Evolutionary conservation across 2,888 invertebrate genomes (phyloP), one percentile per base, ranked within the genome.

Genomic region (Gibbula magus): DNA sequence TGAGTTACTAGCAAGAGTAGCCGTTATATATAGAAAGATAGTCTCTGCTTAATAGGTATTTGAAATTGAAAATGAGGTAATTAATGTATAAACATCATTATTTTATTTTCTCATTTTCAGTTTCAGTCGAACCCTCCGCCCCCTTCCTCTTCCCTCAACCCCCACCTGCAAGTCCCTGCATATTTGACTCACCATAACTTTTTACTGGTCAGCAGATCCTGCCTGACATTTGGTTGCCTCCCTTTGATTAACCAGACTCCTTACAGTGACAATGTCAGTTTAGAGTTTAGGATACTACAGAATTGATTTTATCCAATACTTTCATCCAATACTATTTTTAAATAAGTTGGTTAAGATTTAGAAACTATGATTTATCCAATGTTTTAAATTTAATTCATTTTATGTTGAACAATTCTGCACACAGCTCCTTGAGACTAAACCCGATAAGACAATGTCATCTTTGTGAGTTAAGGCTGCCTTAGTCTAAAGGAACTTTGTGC

Each of bases 51-150:
- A 25, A 61, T 61, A 61, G 61, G 25, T 20, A 25, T 29, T 29
- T 61, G 61, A 61, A 61, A 61, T 25, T 61, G 61, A 61, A 61
- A 61, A 61, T 61, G 61, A 61, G 61, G 25, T 29, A 29, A 61
- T 61, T 29, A 25, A 61, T 16, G 20, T 20, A 56, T 16, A 25
- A 7, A 61, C 10, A 20, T 20, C 7, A 56, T 8, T 56, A 20
- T 20, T 13, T 29, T 16, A 25, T 16, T 61, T 61, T 29, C 61
- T 61, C 61, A 61, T 61, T 61, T 61, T 61, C 61, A 61, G 61
- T 61, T 61, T 61, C 61, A 61, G 61, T 61, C 61, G n/a, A 61
- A 13, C 25, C 25, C 29, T 56, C 20, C 13, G 25, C 25, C 61
- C 61, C 61, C 25, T 29, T 25, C 29, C 61, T 29, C 29, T 61